Conservation (phyloP, 2,113 vertebrate genomes). For the Copsychus sechellarum region DNA sequence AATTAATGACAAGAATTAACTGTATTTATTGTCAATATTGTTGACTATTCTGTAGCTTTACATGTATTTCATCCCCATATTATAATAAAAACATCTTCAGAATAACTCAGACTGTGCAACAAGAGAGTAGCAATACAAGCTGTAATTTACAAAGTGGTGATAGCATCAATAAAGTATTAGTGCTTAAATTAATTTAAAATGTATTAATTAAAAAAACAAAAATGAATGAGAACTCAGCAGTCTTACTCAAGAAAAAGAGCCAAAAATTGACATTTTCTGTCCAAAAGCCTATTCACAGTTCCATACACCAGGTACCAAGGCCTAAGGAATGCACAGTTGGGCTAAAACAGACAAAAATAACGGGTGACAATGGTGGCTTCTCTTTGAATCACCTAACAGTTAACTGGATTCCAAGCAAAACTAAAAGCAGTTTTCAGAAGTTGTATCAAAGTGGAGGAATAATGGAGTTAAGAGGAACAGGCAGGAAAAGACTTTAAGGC, state of each 20-base stretch:
- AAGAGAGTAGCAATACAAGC: rapidly evolving
- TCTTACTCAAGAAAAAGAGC: not conserved
- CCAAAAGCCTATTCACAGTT: not conserved
- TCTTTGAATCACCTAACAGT: not conserved
- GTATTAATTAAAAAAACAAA: not conserved
- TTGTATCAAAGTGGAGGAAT: not conserved
- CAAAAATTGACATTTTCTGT: not conserved
- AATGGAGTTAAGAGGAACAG: not conserved
- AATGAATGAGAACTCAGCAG: not conserved
- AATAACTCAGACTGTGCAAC: not conserved
- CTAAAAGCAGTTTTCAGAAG: not conserved
- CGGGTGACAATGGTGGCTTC: rapidly evolving
- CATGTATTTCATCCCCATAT: not conserved
- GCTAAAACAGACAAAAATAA: not conserved
- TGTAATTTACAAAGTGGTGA: not conserved
- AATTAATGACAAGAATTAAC: not conserved
- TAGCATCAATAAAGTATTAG: not conserved
- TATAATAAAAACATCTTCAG: not conserved
- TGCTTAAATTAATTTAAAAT: not conserved
- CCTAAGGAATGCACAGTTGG: not conserved
- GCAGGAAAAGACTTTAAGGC: not conserved
- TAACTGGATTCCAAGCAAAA: not conserved
- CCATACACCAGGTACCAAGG: not conserved
- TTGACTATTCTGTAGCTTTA: not conserved
- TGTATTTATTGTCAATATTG: not conserved